Conservation (phyloP, 2,888 invertebrate genomes). For the Pachydiplax longipennis region DNA sequence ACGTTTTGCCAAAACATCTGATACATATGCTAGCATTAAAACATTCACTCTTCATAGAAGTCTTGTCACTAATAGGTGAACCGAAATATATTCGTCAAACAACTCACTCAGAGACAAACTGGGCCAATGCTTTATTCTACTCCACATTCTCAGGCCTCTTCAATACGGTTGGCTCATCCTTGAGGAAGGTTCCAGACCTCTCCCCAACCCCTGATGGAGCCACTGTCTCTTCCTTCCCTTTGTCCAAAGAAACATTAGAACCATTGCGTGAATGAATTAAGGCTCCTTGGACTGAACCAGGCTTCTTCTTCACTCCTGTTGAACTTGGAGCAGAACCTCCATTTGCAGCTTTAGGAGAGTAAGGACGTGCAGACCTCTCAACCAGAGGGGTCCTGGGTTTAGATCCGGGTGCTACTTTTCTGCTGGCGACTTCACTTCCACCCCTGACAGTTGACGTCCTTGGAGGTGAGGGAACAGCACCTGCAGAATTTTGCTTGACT, state of each 20-base stretch:
- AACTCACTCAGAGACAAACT: neutral
- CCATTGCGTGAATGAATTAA: neutral
- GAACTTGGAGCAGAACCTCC: neutral
- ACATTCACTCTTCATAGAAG: neutral
- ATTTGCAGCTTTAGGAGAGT: constrained; percentile 5
- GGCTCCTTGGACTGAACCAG: neutral
- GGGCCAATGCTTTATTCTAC: neutral
- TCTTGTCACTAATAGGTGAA: neutral
- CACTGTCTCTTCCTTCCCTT: constrained; percentile 23
- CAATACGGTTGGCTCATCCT: constrained; percentile 75
- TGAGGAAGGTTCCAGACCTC: constrained; percentile 76
- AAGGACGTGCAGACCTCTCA: neutral
- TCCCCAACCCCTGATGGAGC: constrained; percentile 11
- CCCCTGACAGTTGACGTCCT: neutral
- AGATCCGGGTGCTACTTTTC: constrained; percentile 1
- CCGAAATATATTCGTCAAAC: neutral
- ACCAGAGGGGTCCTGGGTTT: constrained; percentile 20
- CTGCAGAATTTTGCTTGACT: constrained; percentile 2
- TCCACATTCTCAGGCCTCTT: constrained; percentile 58
- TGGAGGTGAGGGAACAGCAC: neutral
- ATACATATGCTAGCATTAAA: neutral
- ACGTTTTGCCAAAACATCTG: constrained; percentile 4
- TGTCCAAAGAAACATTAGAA: constrained; percentile 26
- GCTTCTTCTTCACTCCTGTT: neutral
- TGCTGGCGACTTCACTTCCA: neutral